A percentile compares a stretch with the other conserved stretches of the same genome.
These are phyloP conservation scores for Etia nguti DNA, from an alignment of 2,113 vertebrate genomes.

Conservation along the genomic window DNA sequence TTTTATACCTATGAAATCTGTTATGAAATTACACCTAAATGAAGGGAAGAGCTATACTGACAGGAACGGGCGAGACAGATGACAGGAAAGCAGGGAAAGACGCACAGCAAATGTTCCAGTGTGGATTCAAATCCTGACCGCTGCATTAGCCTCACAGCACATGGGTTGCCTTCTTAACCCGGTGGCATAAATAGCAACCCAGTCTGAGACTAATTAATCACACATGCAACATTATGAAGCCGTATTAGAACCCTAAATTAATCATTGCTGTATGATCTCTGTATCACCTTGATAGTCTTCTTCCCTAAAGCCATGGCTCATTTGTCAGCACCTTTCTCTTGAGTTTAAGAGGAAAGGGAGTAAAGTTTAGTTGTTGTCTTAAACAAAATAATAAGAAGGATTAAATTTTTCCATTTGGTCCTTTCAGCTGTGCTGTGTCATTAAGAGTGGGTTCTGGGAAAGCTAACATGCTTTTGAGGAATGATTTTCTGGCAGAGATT, in stretches of 20 bases:
- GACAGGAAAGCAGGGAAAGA: too few species aligned
- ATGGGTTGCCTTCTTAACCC: neutral
- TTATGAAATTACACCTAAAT: neutral
- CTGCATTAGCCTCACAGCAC: neutral
- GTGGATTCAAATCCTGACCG: neutral
- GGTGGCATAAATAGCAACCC: neutral
- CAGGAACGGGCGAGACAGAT: too few species aligned
- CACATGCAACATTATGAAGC: neutral
- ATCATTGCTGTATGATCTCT: neutral
- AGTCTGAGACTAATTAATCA: neutral
- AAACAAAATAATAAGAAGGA: neutral
- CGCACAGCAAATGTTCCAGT: too few species aligned
- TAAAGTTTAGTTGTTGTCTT: neutral
- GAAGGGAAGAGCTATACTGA: too few species aligned
- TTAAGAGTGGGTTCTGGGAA: slow-evolving; percentile 21
- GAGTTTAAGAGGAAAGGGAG: neutral
- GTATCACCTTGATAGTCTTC: neutral
- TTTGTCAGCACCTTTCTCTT: neutral
- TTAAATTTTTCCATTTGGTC: neutral
- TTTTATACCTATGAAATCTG: neutral
- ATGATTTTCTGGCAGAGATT: slow-evolving; percentile 18
- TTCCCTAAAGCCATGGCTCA: neutral
- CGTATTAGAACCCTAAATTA: neutral
- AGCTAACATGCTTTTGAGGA: neutral
- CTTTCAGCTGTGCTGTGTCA: neutral